These are phyloP conservation scores for Mesitornis unicolor DNA, from an alignment of 2,113 vertebrate species.

Conservation along the genomic window DNA sequence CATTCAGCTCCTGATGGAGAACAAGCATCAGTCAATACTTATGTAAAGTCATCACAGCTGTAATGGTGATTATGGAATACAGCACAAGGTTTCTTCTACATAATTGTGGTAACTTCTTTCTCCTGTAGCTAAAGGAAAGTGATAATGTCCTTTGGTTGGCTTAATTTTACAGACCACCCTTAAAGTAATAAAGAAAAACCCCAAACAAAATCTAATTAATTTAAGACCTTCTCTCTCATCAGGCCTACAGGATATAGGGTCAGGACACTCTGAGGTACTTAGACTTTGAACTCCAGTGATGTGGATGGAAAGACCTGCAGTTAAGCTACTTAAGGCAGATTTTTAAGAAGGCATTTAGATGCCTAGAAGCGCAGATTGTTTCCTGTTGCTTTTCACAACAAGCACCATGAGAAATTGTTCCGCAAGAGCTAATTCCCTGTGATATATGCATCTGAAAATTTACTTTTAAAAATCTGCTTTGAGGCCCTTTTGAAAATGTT, in stretches of 20 bases:
- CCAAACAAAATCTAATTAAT: background rate
- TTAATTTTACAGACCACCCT: background rate
- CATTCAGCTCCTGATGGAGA: background rate
- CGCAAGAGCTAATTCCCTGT: background rate
- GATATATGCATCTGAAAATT: background rate
- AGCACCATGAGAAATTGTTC: background rate
- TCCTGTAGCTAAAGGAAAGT: background rate
- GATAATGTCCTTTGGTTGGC: background rate
- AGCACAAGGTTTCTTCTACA: background rate
- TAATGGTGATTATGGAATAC: background rate
- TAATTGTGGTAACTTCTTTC: background rate
- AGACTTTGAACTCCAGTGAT: background rate
- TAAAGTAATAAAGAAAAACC: background rate
- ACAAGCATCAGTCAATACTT: background rate
- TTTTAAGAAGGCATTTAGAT: background rate
- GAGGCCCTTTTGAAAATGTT: background rate
- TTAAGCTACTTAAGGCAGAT: background rate
- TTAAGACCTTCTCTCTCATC: background rate
- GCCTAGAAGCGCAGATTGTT: background rate
- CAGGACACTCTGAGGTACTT: background rate
- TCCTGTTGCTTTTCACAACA: background rate
- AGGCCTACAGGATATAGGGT: background rate
- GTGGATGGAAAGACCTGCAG: background rate
- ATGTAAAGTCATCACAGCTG: background rate
- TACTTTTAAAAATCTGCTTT: background rate